A percentile compares a stretch with the other conserved stretches of the same genome.
Conservation (phyloP, 2,113 vertebrate genomes). For the Pithys albifrons region DNA sequence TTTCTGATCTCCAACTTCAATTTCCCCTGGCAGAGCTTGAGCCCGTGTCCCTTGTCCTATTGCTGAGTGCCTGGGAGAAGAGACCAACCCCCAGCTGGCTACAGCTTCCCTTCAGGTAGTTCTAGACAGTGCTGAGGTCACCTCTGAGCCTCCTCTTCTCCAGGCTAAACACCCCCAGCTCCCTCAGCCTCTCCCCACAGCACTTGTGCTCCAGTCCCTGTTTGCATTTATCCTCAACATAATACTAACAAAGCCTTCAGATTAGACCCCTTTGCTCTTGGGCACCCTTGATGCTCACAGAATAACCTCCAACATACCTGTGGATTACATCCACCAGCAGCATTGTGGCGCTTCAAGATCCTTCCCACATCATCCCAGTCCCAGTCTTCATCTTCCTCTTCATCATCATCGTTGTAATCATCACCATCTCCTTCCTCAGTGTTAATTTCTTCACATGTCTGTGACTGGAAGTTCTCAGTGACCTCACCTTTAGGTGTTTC, state of each 20-base stretch:
- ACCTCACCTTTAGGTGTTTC: background rate
- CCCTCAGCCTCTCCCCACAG: too few species aligned
- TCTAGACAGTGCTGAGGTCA: too few species aligned
- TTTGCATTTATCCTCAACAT: background rate
- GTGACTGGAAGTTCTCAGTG: background rate
- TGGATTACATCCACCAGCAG: conserved; percentile 69
- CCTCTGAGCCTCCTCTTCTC: too few species aligned
- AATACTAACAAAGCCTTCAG: background rate
- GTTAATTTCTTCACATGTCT: background rate
- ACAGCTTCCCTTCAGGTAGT: too few species aligned
- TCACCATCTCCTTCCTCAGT: conserved; percentile 53
- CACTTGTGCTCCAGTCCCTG: too few species aligned
- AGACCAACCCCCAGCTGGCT: too few species aligned
- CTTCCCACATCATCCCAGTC: conserved; percentile 80
- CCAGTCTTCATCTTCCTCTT: conserved; percentile 78
- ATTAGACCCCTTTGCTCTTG: background rate
- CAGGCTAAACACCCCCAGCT: too few species aligned
- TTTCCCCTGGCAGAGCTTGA: too few species aligned
- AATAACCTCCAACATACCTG: conserved; percentile 72
- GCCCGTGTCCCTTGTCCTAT: too few species aligned
- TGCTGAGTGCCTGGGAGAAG: too few species aligned
- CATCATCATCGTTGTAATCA: conserved; percentile 40
- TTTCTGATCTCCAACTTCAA: too few species aligned
- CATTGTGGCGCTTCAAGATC: conserved; percentile 67
- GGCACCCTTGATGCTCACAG: background rate